phyloP scores from a whole-genome alignment of 2,888 invertebrate species.

The Calephelis perditalis region DNA sequence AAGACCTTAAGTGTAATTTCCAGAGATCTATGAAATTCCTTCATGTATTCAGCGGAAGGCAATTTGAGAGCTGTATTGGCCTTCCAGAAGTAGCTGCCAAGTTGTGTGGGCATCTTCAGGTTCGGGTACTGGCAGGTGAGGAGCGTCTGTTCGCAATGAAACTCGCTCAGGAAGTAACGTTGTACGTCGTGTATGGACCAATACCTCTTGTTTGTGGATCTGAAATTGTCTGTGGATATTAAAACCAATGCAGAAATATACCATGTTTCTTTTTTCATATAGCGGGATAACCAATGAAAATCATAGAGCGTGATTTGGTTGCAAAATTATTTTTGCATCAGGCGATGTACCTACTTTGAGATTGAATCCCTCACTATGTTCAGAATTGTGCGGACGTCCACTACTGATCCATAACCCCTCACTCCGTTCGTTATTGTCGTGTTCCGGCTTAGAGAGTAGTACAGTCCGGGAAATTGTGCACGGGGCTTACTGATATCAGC shows the following conservation, averaged over 20 bases:
- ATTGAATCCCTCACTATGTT: too few species aligned
- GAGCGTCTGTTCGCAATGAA: conserved; percentile 56
- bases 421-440: too few species aligned
- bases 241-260: too few species aligned
- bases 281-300: conserved; percentile 9
- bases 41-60: conserved; percentile 42
- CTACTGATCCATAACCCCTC: too few species aligned
- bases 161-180: conserved; percentile 49
- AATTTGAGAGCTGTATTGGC: conserved; percentile 49
- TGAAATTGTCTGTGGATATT: conserved; percentile 25
- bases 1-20: conserved; percentile 53
- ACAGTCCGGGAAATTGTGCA: too few species aligned
- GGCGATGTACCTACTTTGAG: too few species aligned
- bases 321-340: too few species aligned
- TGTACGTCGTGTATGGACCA: conserved; percentile 63
- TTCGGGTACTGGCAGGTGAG: conserved; percentile 62
- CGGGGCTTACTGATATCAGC: too few species aligned
- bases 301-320: too few species aligned
- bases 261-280: neutral
- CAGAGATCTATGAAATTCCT: conserved; percentile 45
- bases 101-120: conserved; percentile 43
- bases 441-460: too few species aligned
- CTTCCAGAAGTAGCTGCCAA: conserved; percentile 51
- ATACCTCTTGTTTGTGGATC: conserved; percentile 49
- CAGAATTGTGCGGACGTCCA: too few species aligned